Evolutionary conservation across 2,888 invertebrate species (phyloP).

Genomic region (Melinaea menophilus): DNA sequence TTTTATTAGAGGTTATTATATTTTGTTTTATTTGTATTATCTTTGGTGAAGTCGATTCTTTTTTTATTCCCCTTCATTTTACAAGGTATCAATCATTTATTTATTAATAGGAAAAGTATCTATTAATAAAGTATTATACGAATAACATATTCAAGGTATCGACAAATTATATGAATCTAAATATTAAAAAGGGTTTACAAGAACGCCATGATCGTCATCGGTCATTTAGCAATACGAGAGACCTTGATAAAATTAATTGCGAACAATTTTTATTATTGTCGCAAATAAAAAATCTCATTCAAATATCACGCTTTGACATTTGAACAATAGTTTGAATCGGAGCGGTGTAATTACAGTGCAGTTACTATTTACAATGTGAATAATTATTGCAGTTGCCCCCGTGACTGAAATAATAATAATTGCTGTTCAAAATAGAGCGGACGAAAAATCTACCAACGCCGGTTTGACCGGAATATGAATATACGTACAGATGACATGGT

Average conservation of each 20-base stretch:
- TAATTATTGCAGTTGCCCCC: slow-evolving; percentile 64
- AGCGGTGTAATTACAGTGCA: slow-evolving; percentile 61
- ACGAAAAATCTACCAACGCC: slow-evolving; percentile 41
- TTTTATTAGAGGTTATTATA: not conserved
- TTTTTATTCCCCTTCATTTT: no score
- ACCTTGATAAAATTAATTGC: slow-evolving; percentile 36
- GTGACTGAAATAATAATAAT: slow-evolving; percentile 68
- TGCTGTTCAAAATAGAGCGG: slow-evolving; percentile 47
- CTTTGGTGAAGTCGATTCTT: no score
- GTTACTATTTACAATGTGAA: slow-evolving; percentile 72
- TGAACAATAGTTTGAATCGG: slow-evolving; percentile 73
- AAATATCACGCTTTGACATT: slow-evolving; percentile 50
- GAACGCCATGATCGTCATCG: slow-evolving; percentile 10
- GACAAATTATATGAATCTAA: not conserved
- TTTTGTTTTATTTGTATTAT: no score
- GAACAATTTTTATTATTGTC: slow-evolving; percentile 32
- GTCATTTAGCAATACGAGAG: slow-evolving; percentile 27
- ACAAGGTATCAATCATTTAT: no score
- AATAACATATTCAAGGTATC: no score
- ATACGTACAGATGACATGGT: not conserved
- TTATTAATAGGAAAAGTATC: no score
- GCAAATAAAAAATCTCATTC: slow-evolving; percentile 40
- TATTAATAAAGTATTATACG: no score
- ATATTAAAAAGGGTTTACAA: not conserved
- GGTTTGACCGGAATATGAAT: not conserved